phyloP scores from a whole-genome alignment of 2,797 vertebrate genomes.

The Mus caroli region DNA sequence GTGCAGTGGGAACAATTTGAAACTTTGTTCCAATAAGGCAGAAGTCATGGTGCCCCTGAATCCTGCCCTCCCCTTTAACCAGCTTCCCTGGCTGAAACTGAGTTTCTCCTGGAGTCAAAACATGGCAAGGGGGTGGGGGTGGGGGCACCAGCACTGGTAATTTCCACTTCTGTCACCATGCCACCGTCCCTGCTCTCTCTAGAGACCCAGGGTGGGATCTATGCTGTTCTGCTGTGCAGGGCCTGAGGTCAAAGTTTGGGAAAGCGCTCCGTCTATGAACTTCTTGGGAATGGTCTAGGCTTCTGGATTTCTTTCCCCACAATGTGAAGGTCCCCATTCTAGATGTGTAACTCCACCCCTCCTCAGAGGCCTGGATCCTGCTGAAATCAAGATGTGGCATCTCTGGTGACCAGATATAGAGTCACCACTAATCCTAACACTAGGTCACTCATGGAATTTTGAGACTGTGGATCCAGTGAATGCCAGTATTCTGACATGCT shows the following conservation, averaged over 20 bases:
- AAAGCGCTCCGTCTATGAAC: not conserved
- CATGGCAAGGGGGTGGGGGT: no score
- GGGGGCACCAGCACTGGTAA: not conserved
- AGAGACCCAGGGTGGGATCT: no score
- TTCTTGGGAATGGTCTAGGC: not conserved
- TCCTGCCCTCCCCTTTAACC: no score
- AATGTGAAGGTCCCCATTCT: not conserved
- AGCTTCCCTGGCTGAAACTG: not conserved
- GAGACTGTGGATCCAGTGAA: not conserved
- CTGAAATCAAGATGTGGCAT: not conserved
- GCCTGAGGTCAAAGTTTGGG: not conserved
- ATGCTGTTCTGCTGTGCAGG: rapidly evolving
- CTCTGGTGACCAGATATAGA: not conserved
- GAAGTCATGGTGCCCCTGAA: not conserved
- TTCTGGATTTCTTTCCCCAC: not conserved
- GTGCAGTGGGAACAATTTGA: slow-evolving; percentile 44
- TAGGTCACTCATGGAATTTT: not conserved
- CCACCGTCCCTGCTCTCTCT: not conserved
- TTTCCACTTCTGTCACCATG: not conserved
- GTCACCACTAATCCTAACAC: not conserved
- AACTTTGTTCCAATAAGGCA: slow-evolving; percentile 12
- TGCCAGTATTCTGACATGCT: not conserved
- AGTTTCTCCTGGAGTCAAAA: not conserved
- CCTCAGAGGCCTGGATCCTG: not conserved
- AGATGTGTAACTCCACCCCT: not conserved